phyloP scores from a whole-genome alignment of 2,113 vertebrate species.

The Odobenus rosmarus region DNA sequence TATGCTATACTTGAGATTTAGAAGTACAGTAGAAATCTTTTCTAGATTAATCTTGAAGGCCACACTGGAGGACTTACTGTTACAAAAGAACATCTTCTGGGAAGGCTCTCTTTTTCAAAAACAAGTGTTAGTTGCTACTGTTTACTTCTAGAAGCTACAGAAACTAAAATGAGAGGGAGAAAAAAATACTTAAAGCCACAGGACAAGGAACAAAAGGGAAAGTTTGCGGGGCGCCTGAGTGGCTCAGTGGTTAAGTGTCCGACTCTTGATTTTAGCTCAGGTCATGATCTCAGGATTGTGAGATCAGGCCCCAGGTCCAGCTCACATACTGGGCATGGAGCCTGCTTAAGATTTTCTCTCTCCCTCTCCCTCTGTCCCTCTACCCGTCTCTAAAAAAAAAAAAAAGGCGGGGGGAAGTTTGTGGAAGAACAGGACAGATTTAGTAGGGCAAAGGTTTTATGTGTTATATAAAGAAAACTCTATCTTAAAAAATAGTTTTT shows the following conservation, averaged over 20 bases:
- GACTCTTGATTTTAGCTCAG: background rate
- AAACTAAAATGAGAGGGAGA: background rate
- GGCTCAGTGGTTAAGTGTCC: background rate
- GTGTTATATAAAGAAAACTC: background rate
- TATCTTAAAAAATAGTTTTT: background rate
- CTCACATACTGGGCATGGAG: background rate
- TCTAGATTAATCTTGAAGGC: background rate
- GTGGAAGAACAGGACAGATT: background rate
- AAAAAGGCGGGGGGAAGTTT: background rate
- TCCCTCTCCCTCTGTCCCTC: background rate
- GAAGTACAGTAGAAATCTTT: background rate
- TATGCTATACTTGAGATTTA: background rate
- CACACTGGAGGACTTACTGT: background rate
- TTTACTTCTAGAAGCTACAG: slow-evolving; percentile 32
- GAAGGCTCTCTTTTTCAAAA: background rate
- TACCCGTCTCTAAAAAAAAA: background rate
- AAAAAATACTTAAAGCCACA: background rate
- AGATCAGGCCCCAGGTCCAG: background rate
- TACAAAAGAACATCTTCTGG: background rate
- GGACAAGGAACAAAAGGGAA: background rate
- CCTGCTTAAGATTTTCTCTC: too few species aligned
- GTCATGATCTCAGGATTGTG: background rate
- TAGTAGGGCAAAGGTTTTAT: slow-evolving; percentile 1
- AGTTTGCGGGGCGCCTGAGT: background rate
- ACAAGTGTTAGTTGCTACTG: background rate